Evolutionary conservation across 2,113 vertebrate genomes (phyloP), one percentile per base, ranked within the genome.

Genomic region (Marmota monax): DNA sequence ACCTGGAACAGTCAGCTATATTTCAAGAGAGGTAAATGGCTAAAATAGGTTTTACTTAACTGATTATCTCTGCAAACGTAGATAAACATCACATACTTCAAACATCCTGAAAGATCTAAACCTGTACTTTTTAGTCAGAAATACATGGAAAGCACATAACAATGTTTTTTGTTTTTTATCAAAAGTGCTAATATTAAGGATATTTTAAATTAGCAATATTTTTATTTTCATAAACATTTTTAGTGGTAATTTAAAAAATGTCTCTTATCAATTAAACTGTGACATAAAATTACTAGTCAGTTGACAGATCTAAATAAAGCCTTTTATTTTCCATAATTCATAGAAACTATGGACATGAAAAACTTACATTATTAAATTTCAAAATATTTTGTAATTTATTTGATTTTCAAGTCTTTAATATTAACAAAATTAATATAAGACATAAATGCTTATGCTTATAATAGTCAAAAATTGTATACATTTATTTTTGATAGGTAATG

Each of bases 331-430:
- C 11, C 48, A 77, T 37, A 67, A 16, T 79, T 95, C 22, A 4
- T 5, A 69, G 67, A 82, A 96, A 76, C 22, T 61, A 6, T 73
- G 5, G 82, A 76, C 37, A 18, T 2, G 1, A 80, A 23, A 79
- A 32, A 29, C 3, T 85, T 63, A 56, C 80, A 76, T 53, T 12
- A 83, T 70, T n/a, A 16, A 0, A 0, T 70, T 53, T 87, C 70
- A 37, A 94, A 53, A 69, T 48, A 48, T 72, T 48, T 84, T 88
- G 17, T n/a, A 32, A 96, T 69, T 91, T 65, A 84, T 93, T 72
- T 93, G 4, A n/a, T 69, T 95, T 89, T 17, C 0, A 56, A 45
- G n/a, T 7, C 5, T 82, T 48, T 79, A 65, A 73, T 80, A 56
- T 84, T 12, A 74, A 58, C 2, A 95, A 18, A 67, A 11, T 63